These are phyloP conservation scores for Nemopilema nomurai DNA, from an alignment of 30 jellyfish, hydroid and myxozoan genomes.

Conservation along the genomic window DNA sequence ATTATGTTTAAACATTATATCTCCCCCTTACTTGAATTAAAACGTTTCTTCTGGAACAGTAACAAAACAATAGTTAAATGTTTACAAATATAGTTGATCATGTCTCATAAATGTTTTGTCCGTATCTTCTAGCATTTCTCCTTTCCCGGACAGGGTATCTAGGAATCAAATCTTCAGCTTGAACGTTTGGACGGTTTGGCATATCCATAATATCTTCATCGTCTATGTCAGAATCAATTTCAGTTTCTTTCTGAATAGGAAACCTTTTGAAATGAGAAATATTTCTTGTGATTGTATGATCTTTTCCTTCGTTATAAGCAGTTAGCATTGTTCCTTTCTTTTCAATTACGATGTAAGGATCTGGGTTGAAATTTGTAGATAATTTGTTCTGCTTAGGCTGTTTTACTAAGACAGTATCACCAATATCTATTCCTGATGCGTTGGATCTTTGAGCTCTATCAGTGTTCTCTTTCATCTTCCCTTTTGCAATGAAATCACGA, in stretches of 20 bases:
- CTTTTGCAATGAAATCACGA: constrained; percentile 1
- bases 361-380: constrained; percentile 48
- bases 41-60: not conserved
- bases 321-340: constrained; percentile 56
- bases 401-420: constrained; percentile 63
- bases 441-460: constrained; percentile 4
- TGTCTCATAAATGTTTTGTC: constrained; percentile 26
- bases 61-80: not conserved
- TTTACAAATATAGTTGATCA: constrained; percentile 4
- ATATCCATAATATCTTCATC: constrained; percentile 29
- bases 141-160: constrained; percentile 49
- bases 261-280: constrained; percentile 40
- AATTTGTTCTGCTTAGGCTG: constrained; percentile 65
- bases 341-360: constrained; percentile 48
- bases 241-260: constrained; percentile 45
- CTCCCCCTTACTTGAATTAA: constrained; percentile 19
- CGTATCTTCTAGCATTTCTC: constrained; percentile 34
- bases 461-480: constrained; percentile 8
- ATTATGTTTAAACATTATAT: not conserved
- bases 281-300: constrained; percentile 32
- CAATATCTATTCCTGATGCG: constrained; percentile 11
- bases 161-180: constrained; percentile 38
- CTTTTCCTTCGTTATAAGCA: constrained; percentile 28
- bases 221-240: constrained; percentile 36
- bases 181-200: constrained; percentile 36